Base-by-base conservation (phyloP, 2,888 invertebrate species). In the Dasysyrphus tricinctus region DNA sequence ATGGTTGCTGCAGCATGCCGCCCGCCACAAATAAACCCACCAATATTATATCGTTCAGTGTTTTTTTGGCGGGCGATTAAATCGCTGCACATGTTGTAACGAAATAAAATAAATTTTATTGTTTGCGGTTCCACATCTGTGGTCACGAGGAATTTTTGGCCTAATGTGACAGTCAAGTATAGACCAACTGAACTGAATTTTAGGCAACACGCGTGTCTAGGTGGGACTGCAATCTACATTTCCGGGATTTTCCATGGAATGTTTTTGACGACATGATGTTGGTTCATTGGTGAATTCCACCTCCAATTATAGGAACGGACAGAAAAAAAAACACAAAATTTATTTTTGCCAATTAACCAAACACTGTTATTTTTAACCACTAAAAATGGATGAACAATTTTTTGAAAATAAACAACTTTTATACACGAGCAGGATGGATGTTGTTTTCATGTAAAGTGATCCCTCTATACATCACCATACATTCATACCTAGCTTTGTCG, bases 41-140 rank as follows among this genome's bases (percentile, higher is more conserved):
- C 6, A 29, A 29, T 54, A 69, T 29, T n/a, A 32, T 51, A 70
- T 37, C 42, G 65, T 47, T n/a, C 47, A 56, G 54, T 74, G 42
- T 79, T 69, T 79, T 70, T 63, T 32, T 32, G 32, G 24, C 24
- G 24, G 70, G 34, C 39, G 80, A 76, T 80, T 72, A 57, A 59
- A 80, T 80, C 76, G 76, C 24, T 49, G 74, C 78, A 73, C 69
- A 61, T 61, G 67, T 32, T 61, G 67, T 32, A 74, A 49, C 51
- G 51, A 47, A 57, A 34, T 42, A 24, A 74, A 59, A 76, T 59
- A 72, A 84, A 76, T 76, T 75, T 76, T 80, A 84, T 80, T 84
- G 72, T 67, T 32, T 47, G 57, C 39, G 24, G 84, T 84, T 84
- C 84, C 84, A 84, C 80, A 80, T 80, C 84, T 84, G 84, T 84